These are phyloP conservation scores for Drosophila trapezifrons DNA, from an alignment of 1,140 invertebrate species.

Conservation along the genomic window DNA sequence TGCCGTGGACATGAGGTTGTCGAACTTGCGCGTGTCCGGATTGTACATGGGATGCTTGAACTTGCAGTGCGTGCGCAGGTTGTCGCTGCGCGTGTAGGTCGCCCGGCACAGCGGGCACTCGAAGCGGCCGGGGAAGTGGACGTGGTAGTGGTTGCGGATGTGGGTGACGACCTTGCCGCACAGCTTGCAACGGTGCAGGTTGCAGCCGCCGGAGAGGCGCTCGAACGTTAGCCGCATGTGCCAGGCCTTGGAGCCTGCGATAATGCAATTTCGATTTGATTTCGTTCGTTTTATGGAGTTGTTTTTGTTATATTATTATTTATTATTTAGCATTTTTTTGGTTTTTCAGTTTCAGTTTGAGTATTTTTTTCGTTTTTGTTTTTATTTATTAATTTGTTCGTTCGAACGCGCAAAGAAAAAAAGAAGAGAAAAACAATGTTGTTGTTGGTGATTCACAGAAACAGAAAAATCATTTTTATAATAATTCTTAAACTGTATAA, in stretches of 20 bases:
- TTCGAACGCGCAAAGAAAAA: conserved; percentile 82
- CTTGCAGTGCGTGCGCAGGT: conserved; percentile 94
- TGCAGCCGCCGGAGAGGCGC: conserved; percentile 93
- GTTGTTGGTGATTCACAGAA: conserved; percentile 84
- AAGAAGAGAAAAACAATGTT: conserved; percentile 84
- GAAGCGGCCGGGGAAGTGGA: conserved; percentile 94
- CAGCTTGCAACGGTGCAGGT: conserved; percentile 95
- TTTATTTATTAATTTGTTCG: conserved; percentile 58
- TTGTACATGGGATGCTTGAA: conserved; percentile 93
- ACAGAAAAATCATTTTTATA: conserved; percentile 82
- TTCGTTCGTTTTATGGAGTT: conserved; percentile 33
- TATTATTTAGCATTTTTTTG: conserved; percentile 25
- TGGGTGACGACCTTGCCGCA: conserved; percentile 96
- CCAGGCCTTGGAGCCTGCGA: conserved; percentile 93
- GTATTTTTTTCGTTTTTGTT: conserved; percentile 36
- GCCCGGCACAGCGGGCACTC: conserved; percentile 94
- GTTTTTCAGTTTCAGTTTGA: conserved; percentile 29
- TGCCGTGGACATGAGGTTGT: conserved; percentile 86
- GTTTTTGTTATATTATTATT: conserved; percentile 26
- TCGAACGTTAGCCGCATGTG: conserved; percentile 96
- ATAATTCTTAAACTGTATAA: conserved; percentile 82
- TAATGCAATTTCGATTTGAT: conserved; percentile 28
- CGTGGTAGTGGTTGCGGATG: conserved; percentile 95
- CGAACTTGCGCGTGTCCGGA: conserved; percentile 92
- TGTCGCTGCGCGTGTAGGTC: conserved; percentile 94